Percentiles rank a stretch among this genome's conserved stretches.
Evolutionary conservation across 2,888 invertebrate species (phyloP).

Genomic region (Sphinx pinastri): DNA sequence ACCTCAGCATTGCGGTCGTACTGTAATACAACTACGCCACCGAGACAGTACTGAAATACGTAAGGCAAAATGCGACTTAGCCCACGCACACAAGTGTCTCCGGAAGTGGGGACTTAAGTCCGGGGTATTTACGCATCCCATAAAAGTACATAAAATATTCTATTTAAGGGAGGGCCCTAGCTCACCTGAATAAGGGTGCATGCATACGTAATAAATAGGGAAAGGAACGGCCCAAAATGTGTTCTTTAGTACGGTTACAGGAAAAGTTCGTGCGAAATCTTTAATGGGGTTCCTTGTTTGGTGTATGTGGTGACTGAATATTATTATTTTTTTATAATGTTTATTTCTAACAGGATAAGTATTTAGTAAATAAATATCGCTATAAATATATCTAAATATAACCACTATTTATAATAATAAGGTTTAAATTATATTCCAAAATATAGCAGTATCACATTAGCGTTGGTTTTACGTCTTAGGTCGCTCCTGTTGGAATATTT

Average conservation of each 20-base stretch:
- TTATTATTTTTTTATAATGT: too few relatives aligned
- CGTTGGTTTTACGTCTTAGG: too few relatives aligned
- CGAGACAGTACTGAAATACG: too few relatives aligned
- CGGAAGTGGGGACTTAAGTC: slow-evolving; percentile 5
- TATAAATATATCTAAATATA: too few relatives aligned
- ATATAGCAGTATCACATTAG: too few relatives aligned
- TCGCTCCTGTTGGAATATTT: too few relatives aligned
- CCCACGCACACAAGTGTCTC: not conserved
- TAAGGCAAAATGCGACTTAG: not conserved
- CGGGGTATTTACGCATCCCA: slow-evolving; percentile 26
- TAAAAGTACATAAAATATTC: slow-evolving; percentile 30
- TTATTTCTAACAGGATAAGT: too few relatives aligned
- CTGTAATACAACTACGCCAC: too few relatives aligned
- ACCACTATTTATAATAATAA: too few relatives aligned
- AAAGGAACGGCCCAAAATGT: slow-evolving; percentile 28
- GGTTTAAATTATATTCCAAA: too few relatives aligned
- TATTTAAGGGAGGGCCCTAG: slow-evolving; percentile 33
- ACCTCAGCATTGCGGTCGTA: too few relatives aligned
- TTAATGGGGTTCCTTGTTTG: not conserved
- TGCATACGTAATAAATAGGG: slow-evolving; percentile 37
- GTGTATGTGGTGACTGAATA: not conserved
- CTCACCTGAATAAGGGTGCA: slow-evolving; percentile 34
- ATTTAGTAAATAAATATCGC: too few relatives aligned
- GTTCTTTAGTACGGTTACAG: slow-evolving; percentile 40
- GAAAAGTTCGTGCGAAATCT: slow-evolving; percentile 24